Evolutionary conservation across 2,797 vertebrate species (phyloP).

Genomic region (Cyclura pinguis): DNA sequence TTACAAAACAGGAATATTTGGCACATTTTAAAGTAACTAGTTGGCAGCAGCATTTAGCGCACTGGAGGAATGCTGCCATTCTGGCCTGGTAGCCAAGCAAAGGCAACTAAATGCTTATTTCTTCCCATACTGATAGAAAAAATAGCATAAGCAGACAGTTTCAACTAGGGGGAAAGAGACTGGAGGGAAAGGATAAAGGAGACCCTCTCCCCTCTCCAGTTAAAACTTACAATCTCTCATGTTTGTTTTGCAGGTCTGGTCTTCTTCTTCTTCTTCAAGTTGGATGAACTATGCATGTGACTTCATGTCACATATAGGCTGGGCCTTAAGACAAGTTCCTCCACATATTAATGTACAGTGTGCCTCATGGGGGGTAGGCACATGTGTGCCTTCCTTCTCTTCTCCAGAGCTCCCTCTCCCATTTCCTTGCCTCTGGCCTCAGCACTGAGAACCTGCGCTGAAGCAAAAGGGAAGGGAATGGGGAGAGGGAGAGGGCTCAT

Average conservation of each 20-base stretch:
- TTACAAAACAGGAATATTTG: slow-evolving; percentile 1
- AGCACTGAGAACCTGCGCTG: too few relatives aligned
- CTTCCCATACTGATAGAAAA: background rate
- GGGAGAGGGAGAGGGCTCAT: too few relatives aligned
- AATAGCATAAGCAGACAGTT: background rate
- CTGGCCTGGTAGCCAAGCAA: background rate
- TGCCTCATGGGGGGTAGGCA: too few relatives aligned
- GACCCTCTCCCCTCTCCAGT: background rate
- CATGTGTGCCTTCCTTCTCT: too few relatives aligned
- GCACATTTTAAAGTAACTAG: slow-evolving; percentile 12
- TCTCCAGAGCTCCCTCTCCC: too few relatives aligned
- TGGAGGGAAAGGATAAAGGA: background rate
- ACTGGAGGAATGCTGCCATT: background rate
- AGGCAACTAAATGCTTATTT: background rate
- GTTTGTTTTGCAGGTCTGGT: background rate
- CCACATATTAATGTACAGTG: background rate
- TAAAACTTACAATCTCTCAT: background rate
- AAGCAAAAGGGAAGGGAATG: too few relatives aligned
- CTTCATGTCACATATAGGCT: background rate
- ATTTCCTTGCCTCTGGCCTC: too few relatives aligned
- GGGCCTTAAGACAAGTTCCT: background rate
- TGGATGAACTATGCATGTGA: background rate
- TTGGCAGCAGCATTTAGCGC: background rate
- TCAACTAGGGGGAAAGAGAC: background rate
- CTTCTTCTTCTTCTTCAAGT: background rate